Evolutionary conservation across 2,113 vertebrate species (phyloP).

Genomic region (Gymnogyps californianus): DNA sequence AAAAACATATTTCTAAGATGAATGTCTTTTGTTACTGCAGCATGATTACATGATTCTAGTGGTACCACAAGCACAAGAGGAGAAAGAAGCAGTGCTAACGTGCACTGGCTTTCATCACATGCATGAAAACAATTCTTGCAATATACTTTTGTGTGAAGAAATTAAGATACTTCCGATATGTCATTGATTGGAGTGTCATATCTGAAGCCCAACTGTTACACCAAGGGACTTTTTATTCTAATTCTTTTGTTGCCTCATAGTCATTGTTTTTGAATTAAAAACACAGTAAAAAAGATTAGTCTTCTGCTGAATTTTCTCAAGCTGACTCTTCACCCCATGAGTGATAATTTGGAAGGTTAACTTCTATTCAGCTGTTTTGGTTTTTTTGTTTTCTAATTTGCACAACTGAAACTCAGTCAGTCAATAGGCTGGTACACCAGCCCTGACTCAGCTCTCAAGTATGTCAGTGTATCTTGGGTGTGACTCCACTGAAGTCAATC

Average conservation of each 20-base stretch:
- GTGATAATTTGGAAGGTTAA: not conserved
- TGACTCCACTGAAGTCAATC: not conserved
- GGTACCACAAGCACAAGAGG: not conserved
- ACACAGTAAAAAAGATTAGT: not conserved
- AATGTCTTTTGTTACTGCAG: not conserved
- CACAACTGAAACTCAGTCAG: conserved; percentile 36
- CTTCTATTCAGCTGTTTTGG: not conserved
- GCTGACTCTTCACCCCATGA: not conserved
- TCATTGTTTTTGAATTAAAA: not conserved
- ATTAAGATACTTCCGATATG: not conserved
- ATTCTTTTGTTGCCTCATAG: not conserved
- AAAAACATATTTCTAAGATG: not conserved
- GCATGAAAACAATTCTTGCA: not conserved
- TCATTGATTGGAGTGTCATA: not conserved
- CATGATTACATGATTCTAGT: not conserved
- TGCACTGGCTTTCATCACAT: not conserved
- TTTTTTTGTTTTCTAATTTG: not conserved
- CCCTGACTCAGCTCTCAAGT: conserved; percentile 39
- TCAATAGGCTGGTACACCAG: not conserved
- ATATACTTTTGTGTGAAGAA: not conserved
- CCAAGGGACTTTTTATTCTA: not conserved
- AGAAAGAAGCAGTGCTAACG: not conserved
- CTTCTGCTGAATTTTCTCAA: not conserved
- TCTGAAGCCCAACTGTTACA: not conserved
- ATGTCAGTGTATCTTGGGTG: not conserved